Evolutionary conservation across 2,113 vertebrate genomes (phyloP).

Genomic region (Rhabdornis inornatus): DNA sequence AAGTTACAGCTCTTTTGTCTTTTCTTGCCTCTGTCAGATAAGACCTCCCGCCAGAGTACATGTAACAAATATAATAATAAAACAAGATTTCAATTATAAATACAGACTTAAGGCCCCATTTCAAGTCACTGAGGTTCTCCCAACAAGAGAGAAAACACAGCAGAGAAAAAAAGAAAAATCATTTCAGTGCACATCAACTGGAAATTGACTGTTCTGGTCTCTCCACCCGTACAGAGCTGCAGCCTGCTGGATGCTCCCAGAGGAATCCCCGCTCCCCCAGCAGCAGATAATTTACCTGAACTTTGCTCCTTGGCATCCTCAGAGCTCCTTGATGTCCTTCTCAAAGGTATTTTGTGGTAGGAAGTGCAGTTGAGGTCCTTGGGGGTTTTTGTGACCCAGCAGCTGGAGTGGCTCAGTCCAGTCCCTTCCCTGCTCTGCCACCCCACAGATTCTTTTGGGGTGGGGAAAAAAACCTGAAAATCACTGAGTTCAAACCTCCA

Average conservation of each 20-base stretch:
- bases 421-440: background rate
- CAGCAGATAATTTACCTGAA: background rate
- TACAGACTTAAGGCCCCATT: background rate
- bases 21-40: background rate
- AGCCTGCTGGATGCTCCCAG: background rate
- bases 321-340: background rate
- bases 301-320: background rate
- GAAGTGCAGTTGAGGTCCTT: fast-evolving
- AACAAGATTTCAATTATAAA: background rate
- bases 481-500: background rate
- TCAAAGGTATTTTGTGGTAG: background rate
- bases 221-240: background rate
- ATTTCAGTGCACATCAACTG: background rate
- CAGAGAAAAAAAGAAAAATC: background rate
- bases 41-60: background rate
- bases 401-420: background rate
- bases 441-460: fast-evolving
- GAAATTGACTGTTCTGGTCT: background rate
- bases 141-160: background rate
- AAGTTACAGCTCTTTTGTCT: background rate
- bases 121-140: background rate
- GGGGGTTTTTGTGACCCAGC: background rate
- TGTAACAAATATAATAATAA: background rate
- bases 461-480: background rate
- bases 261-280: background rate